phyloP scores from a whole-genome alignment of 1,140 invertebrate genomes.

The Drosophila miranda region DNA sequence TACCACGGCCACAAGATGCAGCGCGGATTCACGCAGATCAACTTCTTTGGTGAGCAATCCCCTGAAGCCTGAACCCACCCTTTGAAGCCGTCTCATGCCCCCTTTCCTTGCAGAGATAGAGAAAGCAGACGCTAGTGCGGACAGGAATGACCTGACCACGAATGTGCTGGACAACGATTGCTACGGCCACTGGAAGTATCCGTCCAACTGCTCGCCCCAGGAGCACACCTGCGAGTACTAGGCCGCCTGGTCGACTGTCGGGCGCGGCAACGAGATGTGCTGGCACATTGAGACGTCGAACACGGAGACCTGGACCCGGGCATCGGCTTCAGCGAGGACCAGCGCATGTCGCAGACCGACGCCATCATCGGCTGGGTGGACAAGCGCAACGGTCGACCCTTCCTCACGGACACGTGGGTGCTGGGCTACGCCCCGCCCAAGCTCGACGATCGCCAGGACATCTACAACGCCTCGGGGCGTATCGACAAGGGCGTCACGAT shows the following conservation, averaged over 20 bases:
- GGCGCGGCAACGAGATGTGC: constrained; percentile 88
- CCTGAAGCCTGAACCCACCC: too few relatives aligned
- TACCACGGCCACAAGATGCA: constrained; percentile 95
- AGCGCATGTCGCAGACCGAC: constrained; percentile 87
- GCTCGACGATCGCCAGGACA: constrained; percentile 90
- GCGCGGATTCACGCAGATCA: constrained; percentile 89
- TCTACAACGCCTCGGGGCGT: constrained; percentile 87
- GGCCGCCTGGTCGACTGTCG: constrained; percentile 92
- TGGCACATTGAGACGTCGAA: constrained; percentile 94
- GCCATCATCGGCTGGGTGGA: constrained; percentile 94
- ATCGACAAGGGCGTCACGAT: constrained; percentile 90
- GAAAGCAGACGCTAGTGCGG: constrained; percentile 52
- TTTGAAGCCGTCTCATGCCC: background rate
- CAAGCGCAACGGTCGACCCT: constrained; percentile 87
- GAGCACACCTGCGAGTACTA: constrained; percentile 92
- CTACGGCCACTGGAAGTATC: constrained; percentile 90
- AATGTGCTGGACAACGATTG: constrained; percentile 85
- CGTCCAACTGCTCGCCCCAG: constrained; percentile 86
- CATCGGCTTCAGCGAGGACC: constrained; percentile 94
- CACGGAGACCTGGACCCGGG: constrained; percentile 95
- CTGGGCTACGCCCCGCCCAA: constrained; percentile 89
- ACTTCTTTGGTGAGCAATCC: constrained; percentile 90
- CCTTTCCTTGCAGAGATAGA: constrained; percentile 58
- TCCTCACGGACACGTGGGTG: constrained; percentile 95
- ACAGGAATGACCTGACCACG: constrained; percentile 59